Evolutionary conservation across 2,113 vertebrate species (phyloP), one percentile per base, ranked within the genome.

Genomic region (Misgurnus anguillicaudatus): DNA sequence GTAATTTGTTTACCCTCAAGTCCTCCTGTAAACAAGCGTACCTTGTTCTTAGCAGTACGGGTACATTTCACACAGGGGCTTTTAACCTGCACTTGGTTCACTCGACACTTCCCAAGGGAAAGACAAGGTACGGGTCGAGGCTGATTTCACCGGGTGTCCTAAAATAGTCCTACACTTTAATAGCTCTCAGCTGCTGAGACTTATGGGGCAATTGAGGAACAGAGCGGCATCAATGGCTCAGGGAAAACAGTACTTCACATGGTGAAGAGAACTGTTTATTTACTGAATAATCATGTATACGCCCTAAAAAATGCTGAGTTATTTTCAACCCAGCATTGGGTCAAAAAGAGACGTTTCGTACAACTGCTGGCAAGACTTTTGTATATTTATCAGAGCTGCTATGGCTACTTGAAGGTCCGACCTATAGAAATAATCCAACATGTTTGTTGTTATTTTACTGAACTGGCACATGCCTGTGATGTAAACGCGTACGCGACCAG

Each of bases 151-250:
- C 53, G 38, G 48, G 42, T 9, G 4, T 77, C 76, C 79, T 67
- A 83, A 86, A 87, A 87, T 87, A 87, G 86, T 82, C 64, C 36
- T 55, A 21, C 19, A 63, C 79, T 85, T 80, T 83, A 83, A 85
- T 77, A 85, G 79, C 57, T 70, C 41, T 69, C 77, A 80, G 84
- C 81, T 72, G 79, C 80, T 79, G 80, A 80, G 53, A 36, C 57
- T 78, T 67, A 64, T 73, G 62, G 41, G 71, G n/a, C 58, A 60
- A 67, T 41, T 60, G 79, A 71, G 80, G 83, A 80, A 60, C 68
- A 79, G 58, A 65, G 24, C 45, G 17, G 13, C 66, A 69, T 51
- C 24, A 51, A 6, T 36, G 66, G 21, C 21, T 69, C 48, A 16
- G 4, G 9, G 2, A 53, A 39, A 16, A 17, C 0, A 17, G 14